Evolutionary conservation across 1,140 invertebrate genomes (phyloP).

Genomic region (Drosophila obscura): DNA sequence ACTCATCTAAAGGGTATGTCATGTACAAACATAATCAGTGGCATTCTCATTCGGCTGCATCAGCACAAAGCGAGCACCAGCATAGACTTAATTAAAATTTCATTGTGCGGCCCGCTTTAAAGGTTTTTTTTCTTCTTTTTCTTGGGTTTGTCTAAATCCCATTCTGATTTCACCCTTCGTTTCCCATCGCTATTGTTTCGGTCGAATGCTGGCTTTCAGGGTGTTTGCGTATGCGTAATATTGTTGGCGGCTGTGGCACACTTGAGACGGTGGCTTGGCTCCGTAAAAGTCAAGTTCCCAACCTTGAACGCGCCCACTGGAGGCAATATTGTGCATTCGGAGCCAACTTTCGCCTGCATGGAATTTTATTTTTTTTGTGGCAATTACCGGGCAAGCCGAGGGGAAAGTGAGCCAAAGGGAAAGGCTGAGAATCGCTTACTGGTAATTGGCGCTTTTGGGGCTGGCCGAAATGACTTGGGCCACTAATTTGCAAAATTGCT

Average conservation of each 20-base stretch:
- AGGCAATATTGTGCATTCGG: conserved; percentile 24
- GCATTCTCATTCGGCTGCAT: conserved; percentile 78
- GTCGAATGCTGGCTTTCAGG: conserved; percentile 10
- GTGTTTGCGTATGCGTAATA: conserved; percentile 22
- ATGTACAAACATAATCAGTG: conserved; percentile 69
- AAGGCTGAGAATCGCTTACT: conserved; percentile 15
- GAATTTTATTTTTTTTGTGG: conserved; percentile 35
- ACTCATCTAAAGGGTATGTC: conserved; percentile 8
- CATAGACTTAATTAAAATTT: conserved; percentile 80
- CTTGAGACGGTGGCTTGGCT: conserved; percentile 44
- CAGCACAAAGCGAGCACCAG: conserved; percentile 66
- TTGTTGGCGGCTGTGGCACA: conserved; percentile 10
- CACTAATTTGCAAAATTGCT: conserved; percentile 77
- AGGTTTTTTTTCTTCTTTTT: conserved; percentile 40
- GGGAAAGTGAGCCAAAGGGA: conserved; percentile 48
- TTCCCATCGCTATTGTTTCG: conserved; percentile 31
- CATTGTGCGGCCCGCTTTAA: conserved; percentile 71
- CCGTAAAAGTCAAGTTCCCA: conserved; percentile 38
- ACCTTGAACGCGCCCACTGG: conserved; percentile 23
- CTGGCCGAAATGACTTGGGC: conserved; percentile 47
- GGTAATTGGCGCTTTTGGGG: conserved; percentile 62
- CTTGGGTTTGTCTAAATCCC: conserved; percentile 37
- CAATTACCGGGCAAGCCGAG: conserved; percentile 59
- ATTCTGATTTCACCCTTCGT: conserved; percentile 46
- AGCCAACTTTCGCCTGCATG: conserved; percentile 25